Evolutionary conservation across 2,113 vertebrate genomes (phyloP).

Genomic region (Engystomops pustulosus): DNA sequence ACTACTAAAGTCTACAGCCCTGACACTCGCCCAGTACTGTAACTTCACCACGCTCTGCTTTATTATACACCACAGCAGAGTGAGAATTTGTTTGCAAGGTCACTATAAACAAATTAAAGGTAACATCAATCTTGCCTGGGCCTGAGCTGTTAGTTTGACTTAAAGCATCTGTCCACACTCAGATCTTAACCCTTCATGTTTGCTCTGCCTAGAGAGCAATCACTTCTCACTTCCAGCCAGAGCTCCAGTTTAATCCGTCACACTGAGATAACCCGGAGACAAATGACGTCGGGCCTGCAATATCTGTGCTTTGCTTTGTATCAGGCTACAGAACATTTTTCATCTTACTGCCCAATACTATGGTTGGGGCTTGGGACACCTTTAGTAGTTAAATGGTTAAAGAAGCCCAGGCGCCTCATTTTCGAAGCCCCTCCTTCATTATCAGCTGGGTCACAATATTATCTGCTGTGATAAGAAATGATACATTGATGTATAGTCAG

Average conservation of each 20-base stretch:
- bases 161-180: constrained; percentile 52
- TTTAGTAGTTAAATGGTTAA: background rate
- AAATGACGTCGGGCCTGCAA: constrained; percentile 29
- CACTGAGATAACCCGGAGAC: constrained; percentile 42
- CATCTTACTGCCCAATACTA: background rate
- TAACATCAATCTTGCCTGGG: constrained; percentile 55
- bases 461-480: constrained; percentile 55
- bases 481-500: constrained; percentile 52
- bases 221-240: constrained; percentile 53
- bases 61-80: constrained; percentile 1
- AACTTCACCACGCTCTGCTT: background rate
- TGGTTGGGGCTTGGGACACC: background rate
- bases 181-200: constrained; percentile 53
- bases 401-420: background rate
- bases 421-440: constrained; percentile 36
- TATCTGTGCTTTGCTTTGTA: constrained; percentile 4
- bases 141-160: constrained; percentile 46
- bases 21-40: background rate
- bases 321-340: background rate
- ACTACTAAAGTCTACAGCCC: too few species aligned
- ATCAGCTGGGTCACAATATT: constrained; percentile 48
- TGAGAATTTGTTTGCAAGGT: constrained; percentile 43
- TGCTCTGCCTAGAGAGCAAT: constrained; percentile 39
- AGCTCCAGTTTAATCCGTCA: constrained; percentile 44
- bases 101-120: constrained; percentile 55